Percentiles rank a stretch among this genome's conserved stretches.
Conservation (phyloP, 2,888 invertebrate genomes). For the Eupithecia subumbrata region DNA sequence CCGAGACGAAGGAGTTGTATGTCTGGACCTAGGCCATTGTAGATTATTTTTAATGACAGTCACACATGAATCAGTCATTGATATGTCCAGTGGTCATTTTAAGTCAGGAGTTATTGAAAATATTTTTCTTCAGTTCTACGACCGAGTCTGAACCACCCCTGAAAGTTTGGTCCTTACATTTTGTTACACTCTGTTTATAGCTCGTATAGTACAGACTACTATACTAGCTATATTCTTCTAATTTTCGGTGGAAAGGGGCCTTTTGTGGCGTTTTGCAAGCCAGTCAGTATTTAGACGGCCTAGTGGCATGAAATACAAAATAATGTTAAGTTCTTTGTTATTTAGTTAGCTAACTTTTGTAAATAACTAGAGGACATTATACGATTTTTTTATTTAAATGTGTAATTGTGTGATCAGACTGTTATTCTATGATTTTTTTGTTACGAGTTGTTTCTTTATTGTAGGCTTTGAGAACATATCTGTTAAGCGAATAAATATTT, state of each 20-base stretch:
- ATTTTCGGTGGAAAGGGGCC: slow-evolving; percentile 17
- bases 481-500: slow-evolving; percentile 66
- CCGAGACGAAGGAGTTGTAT: no score
- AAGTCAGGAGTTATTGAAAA: no score
- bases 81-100: no score
- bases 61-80: no score
- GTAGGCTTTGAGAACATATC: slow-evolving; percentile 75
- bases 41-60: no score
- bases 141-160: no score
- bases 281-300: slow-evolving; percentile 80
- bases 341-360: slow-evolving; percentile 84
- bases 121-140: no score
- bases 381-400: slow-evolving; percentile 76
- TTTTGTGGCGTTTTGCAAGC: slow-evolving; percentile 61
- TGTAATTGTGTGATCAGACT: slow-evolving; percentile 84
- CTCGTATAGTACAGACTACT: no score
- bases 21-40: no score
- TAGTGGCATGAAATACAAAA: slow-evolving; percentile 71
- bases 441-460: slow-evolving; percentile 81
- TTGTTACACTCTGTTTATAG: no score
- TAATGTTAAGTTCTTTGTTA: slow-evolving; percentile 81
- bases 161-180: no score
- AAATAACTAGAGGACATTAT: slow-evolving; percentile 81
- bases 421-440: slow-evolving; percentile 83
- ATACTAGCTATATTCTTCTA: background rate